phyloP scores from a whole-genome alignment of 2,113 vertebrate species.

The Oreocharis arfaki region DNA sequence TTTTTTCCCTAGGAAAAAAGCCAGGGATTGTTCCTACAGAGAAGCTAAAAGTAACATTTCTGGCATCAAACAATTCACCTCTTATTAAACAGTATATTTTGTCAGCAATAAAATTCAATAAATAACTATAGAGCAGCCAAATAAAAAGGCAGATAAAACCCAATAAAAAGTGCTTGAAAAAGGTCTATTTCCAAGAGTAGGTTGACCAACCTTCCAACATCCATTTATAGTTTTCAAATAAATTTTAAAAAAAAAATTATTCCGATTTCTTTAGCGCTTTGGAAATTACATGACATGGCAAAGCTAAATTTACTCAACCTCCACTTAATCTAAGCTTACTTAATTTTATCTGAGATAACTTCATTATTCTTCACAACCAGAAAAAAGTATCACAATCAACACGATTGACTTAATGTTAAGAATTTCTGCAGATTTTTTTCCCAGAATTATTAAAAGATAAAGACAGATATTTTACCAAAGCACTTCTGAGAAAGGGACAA shows the following conservation, averaged over 20 bases:
- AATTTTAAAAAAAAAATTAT: background rate
- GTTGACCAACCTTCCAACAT: background rate
- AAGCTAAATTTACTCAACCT: background rate
- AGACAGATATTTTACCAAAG: background rate
- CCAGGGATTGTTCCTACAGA: background rate
- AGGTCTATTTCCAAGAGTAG: background rate
- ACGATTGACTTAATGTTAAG: fast-evolving
- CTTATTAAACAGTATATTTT: constrained; percentile 27
- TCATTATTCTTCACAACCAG: background rate
- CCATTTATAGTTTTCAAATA: background rate
- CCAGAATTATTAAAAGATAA: background rate
- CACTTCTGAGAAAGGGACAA: background rate
- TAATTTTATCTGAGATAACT: background rate
- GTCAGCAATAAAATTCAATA: background rate
- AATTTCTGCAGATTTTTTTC: background rate
- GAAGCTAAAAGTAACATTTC: background rate
- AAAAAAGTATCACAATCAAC: background rate
- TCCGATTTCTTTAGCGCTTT: background rate
- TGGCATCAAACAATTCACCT: background rate
- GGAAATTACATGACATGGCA: background rate
- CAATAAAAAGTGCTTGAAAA: background rate
- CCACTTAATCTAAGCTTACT: background rate
- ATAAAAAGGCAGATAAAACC: background rate
- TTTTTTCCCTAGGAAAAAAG: background rate
- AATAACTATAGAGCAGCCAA: background rate